phyloP scores from a whole-genome alignment of 1,140 invertebrate genomes.

The Adoxophyes honmai region DNA sequence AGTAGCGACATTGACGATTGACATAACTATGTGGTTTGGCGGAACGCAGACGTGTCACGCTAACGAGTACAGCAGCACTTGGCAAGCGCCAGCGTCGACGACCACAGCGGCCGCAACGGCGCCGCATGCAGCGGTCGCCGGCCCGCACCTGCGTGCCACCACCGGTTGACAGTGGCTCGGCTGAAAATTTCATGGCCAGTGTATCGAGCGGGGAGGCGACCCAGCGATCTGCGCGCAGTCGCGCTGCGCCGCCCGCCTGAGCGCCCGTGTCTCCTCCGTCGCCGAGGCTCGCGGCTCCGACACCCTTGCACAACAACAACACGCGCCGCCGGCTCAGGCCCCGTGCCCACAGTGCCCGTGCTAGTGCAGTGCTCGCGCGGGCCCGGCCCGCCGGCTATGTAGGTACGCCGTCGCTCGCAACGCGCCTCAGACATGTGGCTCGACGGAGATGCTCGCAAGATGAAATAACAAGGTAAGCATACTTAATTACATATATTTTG shows the following conservation, averaged over 20 bases:
- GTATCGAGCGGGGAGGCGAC: constrained; percentile 55
- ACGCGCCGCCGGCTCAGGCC: constrained; percentile 36
- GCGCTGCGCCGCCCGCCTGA: constrained; percentile 40
- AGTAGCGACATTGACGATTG: no score
- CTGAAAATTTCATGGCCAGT: constrained; percentile 72
- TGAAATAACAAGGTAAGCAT: constrained; percentile 69
- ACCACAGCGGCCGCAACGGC: neutral
- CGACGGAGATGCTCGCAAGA: constrained; percentile 49
- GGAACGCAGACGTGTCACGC: no score
- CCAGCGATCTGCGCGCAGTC: constrained; percentile 42
- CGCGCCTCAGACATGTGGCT: constrained; percentile 33
- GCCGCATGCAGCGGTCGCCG: constrained; percentile 20
- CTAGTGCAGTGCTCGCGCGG: constrained; percentile 39
- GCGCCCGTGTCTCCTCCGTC: constrained; percentile 31
- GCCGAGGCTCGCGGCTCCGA: constrained; percentile 35
- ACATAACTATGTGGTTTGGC: no score
- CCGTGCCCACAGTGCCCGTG: constrained; percentile 32
- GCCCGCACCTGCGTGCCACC: constrained; percentile 53
- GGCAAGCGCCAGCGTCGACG: neutral
- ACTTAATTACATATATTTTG: constrained; percentile 16
- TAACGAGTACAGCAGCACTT: neutral
- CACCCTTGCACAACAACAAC: constrained; percentile 53
- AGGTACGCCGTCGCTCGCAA: constrained; percentile 40
- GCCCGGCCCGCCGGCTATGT: constrained; percentile 42
- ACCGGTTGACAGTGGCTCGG: constrained; percentile 64